Conservation (phyloP, 2,888 invertebrate genomes). For the Andrena dorsata region DNA sequence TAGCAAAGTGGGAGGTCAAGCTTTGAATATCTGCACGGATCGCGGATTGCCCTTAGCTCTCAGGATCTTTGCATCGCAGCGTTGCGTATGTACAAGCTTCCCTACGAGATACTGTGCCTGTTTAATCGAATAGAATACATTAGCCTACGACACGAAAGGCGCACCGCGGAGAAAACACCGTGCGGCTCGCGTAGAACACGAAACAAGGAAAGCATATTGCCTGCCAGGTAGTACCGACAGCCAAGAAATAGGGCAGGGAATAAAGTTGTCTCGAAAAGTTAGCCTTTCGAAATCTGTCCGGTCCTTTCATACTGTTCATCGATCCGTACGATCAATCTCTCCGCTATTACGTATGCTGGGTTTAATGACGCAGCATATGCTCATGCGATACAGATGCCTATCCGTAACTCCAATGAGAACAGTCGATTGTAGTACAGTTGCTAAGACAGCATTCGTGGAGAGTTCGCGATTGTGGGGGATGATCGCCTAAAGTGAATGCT, state of each 20-base stretch:
- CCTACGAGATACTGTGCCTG: constrained; percentile 75
- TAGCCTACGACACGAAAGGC: constrained; percentile 76
- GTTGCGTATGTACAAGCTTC: constrained; percentile 64
- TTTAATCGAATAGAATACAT: constrained; percentile 81
- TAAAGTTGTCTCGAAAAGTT: constrained; percentile 62
- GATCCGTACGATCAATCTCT: constrained; percentile 54
- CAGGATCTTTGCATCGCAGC: constrained; percentile 48
- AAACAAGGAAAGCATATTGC: constrained; percentile 59
- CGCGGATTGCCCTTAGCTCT: constrained; percentile 51
- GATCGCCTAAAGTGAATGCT: background rate
- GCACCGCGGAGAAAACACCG: constrained; percentile 55
- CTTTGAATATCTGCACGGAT: constrained; percentile 55
- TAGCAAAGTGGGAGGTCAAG: constrained; percentile 75
- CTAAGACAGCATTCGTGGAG: background rate
- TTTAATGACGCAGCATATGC: constrained; percentile 26
- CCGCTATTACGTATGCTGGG: background rate
- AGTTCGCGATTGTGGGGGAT: background rate
- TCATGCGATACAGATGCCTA: constrained; percentile 3
- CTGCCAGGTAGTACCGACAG: constrained; percentile 40
- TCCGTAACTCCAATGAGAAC: background rate
- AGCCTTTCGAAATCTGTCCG: constrained; percentile 49
- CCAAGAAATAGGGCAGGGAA: constrained; percentile 35
- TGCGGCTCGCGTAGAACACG: constrained; percentile 33
- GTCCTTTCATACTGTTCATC: constrained; percentile 48
- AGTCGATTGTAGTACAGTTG: background rate